A percentile compares a stretch with the other conserved stretches of the same genome.
Conservation (phyloP, 2,113 vertebrate genomes). For the Gobiocypris rarus region DNA sequence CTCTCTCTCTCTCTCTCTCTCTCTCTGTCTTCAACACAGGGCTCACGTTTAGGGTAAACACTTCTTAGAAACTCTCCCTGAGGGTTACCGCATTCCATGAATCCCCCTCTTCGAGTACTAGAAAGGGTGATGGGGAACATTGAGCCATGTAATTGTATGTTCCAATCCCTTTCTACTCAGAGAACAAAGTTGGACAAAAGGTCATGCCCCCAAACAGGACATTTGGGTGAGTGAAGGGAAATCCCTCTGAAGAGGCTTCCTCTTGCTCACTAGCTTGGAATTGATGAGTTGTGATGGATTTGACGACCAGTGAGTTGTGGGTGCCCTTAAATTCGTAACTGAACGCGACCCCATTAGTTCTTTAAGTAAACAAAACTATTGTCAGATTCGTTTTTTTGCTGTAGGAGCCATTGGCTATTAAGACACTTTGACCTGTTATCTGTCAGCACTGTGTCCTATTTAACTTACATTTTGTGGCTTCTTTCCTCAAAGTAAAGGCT, state of each 20-base stretch:
- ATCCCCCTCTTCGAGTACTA: conserved; percentile 50
- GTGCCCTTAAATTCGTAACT: background rate
- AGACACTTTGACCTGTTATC: conserved; percentile 59
- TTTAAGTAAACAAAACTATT: conserved; percentile 13
- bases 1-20: background rate
- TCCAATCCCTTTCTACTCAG: conserved; percentile 39
- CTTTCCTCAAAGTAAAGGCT: conserved; percentile 57
- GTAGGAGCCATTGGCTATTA: conserved; percentile 45
- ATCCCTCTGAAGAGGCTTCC: conserved; percentile 43
- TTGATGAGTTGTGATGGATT: conserved; percentile 22
- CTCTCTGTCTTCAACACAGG: background rate
- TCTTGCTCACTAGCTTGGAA: conserved; percentile 20
- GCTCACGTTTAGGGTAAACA: conserved; percentile 58
- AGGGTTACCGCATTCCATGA: conserved; percentile 64
- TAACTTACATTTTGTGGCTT: conserved; percentile 53
- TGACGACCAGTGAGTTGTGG: background rate
- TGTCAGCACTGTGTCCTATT: conserved; percentile 51
- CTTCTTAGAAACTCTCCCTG: conserved; percentile 65
- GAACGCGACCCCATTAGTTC: background rate
- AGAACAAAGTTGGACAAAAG: conserved; percentile 42
- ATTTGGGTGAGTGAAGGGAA: conserved; percentile 39
- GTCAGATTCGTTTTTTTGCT: background rate
- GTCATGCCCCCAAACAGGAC: conserved; percentile 24
- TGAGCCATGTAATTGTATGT: conserved; percentile 39
- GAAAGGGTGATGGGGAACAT: conserved; percentile 35